Base-by-base conservation (phyloP, 2,113 vertebrate genomes). In the Oryzias melastigma region DNA sequence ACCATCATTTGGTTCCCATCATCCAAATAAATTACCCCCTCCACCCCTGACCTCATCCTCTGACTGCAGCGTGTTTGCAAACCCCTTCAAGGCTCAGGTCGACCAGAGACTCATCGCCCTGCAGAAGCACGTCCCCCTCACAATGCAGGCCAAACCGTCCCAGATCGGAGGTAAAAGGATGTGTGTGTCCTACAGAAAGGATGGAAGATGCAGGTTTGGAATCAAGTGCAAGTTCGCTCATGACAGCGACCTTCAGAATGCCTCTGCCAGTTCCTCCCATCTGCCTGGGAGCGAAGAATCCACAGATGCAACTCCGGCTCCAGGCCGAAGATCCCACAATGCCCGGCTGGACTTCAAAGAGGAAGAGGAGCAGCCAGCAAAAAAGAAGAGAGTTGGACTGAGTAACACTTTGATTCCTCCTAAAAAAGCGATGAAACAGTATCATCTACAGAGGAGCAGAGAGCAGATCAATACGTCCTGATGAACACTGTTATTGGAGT, bases 181-280 rank as follows among this genome's bases (percentile, higher is more conserved):
- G 19, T 94, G 93, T 14, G 77, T 92, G 35, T 76, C 89, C 0
- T 93, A 92, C 77, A 91, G 92, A 70, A 91, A 88, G 35, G 76
- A 92, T 1, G 91, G 91, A 1, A 80, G 91, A 48, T 94, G 93
- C 59, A 85, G 92, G 43, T 94, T 92, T 45, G 93, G 93, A 7
- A 91, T 89, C 74, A 88, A 87, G 22, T 94, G 93, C 81, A 93
- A 92, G 77, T 93, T 90, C 45, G 91, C 91, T 16, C 93, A 94
- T 10, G 91, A 91, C 68, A 93, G 91, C 14, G 92, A 94, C 77
- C 82, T 94, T 17, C 91, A 90, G 80, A 90, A 65, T 5, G 40
- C 14, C 7, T 20, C 24, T n/a, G 40, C 61, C n/a, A 3, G 50
- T 16, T 68, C 82, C 43, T 35, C 15, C 22, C 58, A 64, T 13